These are phyloP conservation scores for Acinonyx jubatus DNA, from an alignment of 2,113 vertebrate genomes.

Conservation along the genomic window DNA sequence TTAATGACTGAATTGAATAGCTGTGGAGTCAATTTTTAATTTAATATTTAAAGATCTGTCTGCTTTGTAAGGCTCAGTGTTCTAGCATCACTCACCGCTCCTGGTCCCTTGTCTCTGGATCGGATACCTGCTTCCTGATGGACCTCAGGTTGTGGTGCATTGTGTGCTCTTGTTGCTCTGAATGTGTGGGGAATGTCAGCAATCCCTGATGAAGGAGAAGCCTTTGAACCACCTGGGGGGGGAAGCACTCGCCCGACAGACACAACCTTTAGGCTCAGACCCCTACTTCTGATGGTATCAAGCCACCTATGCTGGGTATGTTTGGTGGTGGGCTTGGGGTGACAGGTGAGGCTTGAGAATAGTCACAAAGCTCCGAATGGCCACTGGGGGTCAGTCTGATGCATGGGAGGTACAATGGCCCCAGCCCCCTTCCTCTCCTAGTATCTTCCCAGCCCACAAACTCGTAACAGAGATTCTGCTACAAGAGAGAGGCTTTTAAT, in stretches of 20 bases:
- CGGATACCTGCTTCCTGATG: background rate
- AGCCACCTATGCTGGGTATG: background rate
- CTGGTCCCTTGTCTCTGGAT: background rate
- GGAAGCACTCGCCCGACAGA: background rate
- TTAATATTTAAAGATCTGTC: background rate
- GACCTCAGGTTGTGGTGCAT: background rate
- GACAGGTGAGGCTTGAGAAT: background rate
- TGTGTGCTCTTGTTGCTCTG: background rate
- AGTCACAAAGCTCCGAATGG: background rate
- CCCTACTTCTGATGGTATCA: background rate
- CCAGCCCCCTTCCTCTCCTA: background rate
- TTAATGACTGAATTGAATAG: background rate
- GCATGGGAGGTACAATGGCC: background rate
- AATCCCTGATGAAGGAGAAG: background rate
- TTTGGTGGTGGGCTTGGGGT: background rate
- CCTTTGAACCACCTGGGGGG: background rate
- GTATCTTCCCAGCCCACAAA: background rate
- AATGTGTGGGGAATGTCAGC: fast-evolving
- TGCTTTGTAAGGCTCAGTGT: background rate
- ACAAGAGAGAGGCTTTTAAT: background rate
- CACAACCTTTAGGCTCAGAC: background rate
- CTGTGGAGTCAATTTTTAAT: background rate
- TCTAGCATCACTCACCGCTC: background rate
- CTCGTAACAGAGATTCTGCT: background rate
- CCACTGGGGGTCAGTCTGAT: conserved; percentile 20